Evolutionary conservation across 2,888 invertebrate species (phyloP), one percentile per base, ranked within the genome.

Genomic region (Rhogogaster chlorosoma): DNA sequence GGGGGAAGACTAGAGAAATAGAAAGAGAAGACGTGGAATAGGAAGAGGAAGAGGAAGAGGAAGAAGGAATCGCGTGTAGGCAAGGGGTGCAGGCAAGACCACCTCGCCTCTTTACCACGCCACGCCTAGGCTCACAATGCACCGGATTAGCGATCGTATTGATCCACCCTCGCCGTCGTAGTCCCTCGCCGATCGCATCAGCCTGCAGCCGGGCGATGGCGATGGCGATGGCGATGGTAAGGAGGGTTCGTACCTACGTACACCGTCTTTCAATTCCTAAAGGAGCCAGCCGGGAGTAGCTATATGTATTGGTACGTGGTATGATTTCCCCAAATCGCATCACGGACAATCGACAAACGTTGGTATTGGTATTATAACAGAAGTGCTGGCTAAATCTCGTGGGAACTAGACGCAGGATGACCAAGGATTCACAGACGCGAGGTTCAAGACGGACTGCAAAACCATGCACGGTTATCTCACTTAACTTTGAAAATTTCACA

Each of bases 71-170:
- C 88, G 71, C 75, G 85, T 71, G 86, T 83, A 84, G 85, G 87
- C 84, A 86, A 86, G 89, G 86, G 85, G 89, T 89, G 89, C 89
- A 90, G 90, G 90, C 90, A 91, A 91, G 91, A 91, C 91, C 87
- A 87, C 92, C 91, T 91, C 91, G 90, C 91, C 92, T 91, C 92
- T 92, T 92, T 92, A 91, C 92, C 91, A 92, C 92, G 92, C 93
- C 92, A 93, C 92, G 93, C 92, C 93, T 93, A 92, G 92, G 90
- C 92, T 93, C 93, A 93, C 93, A 93, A 93, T 93, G 93, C 92
- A 93, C 92, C 91, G 93, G 93, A 93, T 93, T 93, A 93, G 93
- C 92, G 93, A 93, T 93, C 92, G 93, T 93, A 93, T 93, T 93
- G 93, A 93, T 93, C 93, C 93, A 92, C 92, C 92, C 92, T 93